Evolutionary conservation across 2,888 invertebrate species (phyloP).

Genomic region (Acleris emargana): DNA sequence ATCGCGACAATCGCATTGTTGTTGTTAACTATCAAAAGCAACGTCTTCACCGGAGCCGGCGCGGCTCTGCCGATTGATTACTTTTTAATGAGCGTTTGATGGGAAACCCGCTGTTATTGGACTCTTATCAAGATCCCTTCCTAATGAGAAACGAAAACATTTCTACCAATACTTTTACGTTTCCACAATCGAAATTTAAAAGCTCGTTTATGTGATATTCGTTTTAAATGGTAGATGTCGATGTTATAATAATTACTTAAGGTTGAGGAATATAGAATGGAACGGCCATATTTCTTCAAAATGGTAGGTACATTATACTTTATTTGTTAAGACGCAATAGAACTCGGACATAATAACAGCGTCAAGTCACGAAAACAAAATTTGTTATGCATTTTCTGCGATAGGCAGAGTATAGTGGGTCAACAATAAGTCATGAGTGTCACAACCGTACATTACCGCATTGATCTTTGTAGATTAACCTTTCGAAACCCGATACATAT

Average conservation of each 20-base stretch:
- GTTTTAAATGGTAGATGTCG: slow-evolving; percentile 3
- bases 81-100: slow-evolving; percentile 63
- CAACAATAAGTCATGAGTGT: no score
- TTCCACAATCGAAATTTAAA: slow-evolving; percentile 18
- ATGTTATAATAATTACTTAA: slow-evolving; percentile 1
- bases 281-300: neutral
- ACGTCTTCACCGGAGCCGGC: slow-evolving; percentile 12
- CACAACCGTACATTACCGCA: no score
- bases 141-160: slow-evolving; percentile 41
- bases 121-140: slow-evolving; percentile 40
- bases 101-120: slow-evolving; percentile 49
- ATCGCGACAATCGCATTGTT: slow-evolving; percentile 17
- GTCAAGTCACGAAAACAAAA: no score
- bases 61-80: slow-evolving; percentile 50
- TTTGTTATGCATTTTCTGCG: no score
- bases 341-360: no score
- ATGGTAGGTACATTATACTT: no score
- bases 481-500: no score
- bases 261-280: slow-evolving; percentile 11
- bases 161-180: slow-evolving; percentile 31
- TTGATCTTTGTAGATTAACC: no score
- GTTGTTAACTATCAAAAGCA: slow-evolving; percentile 29
- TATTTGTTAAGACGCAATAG: neutral
- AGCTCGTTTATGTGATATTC: slow-evolving; percentile 25
- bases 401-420: no score